Base-by-base conservation (phyloP, 2,797 vertebrate species). In the Apodemus agrarius region DNA sequence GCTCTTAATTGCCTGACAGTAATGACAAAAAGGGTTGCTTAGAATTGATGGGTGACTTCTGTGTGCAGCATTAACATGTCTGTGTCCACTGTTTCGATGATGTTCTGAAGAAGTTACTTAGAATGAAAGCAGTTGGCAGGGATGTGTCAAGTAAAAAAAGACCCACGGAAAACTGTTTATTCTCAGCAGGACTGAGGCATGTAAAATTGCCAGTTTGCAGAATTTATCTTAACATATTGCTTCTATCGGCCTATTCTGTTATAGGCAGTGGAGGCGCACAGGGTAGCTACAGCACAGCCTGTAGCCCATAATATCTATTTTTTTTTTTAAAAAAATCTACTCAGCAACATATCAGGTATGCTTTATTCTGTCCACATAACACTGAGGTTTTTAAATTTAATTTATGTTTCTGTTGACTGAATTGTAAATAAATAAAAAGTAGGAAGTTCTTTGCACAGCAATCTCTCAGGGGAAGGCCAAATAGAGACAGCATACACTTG, bases 391-490 rank as follows among this genome's bases (percentile, higher is more conserved):
- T 98, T 95, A 79, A 83, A 52, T 80, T 96, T 98, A 97, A 97
- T 96, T 97, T 76, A 82, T 97, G 96, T 96, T 89, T 96, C 85
- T 97, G 90, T 98, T 95, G 96, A 95, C 96, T 76, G 75, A 93
- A 93, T 95, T 95, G 92, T 89, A 85, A 96, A 95, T 97, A 98
- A 97, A 97, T 98, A 95, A 97, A 96, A 96, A 83, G 91, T 75
- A 94, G 65, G 92, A 97, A 96, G 91, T 95, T 96, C 92, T 95
- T 96, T 97, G 93, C 92, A 90, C 82, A 85, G 65, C 54, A 59
- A 89, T 94, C 61, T 97, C 96, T 95, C 94, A 57, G 59, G 93
- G 97, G 79, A 97, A 96, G 86, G 65, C 97, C 92, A 69, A 46
- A 84, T 24, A 94, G 95, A 98, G 94, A 96, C 96, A 96, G 90